phyloP scores from a whole-genome alignment of 1,140 invertebrate genomes.

The Saccostrea cuccullata region DNA sequence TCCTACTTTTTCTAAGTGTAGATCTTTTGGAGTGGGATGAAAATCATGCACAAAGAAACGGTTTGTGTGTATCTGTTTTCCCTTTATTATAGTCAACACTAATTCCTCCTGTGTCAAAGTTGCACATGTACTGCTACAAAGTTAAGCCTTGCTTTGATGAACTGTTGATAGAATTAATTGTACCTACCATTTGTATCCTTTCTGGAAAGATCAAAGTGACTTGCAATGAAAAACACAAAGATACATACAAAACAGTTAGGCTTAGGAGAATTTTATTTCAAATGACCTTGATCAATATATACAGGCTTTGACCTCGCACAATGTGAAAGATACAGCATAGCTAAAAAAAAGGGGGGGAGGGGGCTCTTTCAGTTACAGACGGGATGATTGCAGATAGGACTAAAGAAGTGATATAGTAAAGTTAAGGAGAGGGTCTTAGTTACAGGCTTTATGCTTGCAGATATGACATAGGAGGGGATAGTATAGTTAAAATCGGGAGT shows the following conservation, averaged over 20 bases:
- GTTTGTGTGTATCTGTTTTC: not conserved
- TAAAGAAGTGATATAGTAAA: too few species aligned
- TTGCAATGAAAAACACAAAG: not conserved
- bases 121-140: not conserved
- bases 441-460: too few species aligned
- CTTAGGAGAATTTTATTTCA: not conserved
- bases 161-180: not conserved
- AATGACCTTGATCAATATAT: not conserved
- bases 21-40: not conserved
- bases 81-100: not conserved
- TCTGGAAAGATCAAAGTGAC: not conserved
- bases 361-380: too few species aligned
- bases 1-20: slow-evolving; percentile 1
- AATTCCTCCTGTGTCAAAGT: not conserved
- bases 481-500: too few species aligned
- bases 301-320: not conserved
- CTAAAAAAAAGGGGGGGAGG: too few species aligned
- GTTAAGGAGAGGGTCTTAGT: too few species aligned
- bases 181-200: not conserved
- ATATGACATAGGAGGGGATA: too few species aligned
- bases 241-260: not conserved
- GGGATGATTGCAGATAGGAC: too few species aligned
- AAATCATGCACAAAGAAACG: not conserved
- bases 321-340: not conserved
- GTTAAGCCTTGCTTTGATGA: not conserved